A percentile compares a stretch with the other conserved stretches of the same genome.
phyloP scores from a whole-genome alignment of 2,888 invertebrate species.

The Cataglyphis albicans region DNA sequence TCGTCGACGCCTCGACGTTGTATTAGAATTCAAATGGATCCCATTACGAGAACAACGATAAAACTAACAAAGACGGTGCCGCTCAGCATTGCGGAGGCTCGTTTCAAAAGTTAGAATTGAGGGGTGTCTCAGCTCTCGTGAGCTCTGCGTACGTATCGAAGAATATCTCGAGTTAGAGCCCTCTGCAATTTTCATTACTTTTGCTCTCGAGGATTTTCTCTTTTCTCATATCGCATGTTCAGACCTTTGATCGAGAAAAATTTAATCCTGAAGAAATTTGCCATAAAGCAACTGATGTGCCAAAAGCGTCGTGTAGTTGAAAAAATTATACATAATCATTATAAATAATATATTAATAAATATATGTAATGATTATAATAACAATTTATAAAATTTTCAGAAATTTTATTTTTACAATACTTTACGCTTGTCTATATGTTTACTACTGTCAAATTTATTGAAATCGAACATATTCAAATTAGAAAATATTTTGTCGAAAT shows the following conservation, averaged over 20 bases:
- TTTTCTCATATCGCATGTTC: slow-evolving; percentile 3
- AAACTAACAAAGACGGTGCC: slow-evolving; percentile 80
- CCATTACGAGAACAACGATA: slow-evolving; percentile 81
- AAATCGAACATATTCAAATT: background rate
- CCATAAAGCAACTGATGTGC: background rate
- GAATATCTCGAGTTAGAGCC: slow-evolving; percentile 31
- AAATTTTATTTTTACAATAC: background rate
- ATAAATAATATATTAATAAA: background rate
- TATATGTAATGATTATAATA: background rate
- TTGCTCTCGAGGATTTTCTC: slow-evolving; percentile 53
- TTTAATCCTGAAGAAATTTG: background rate
- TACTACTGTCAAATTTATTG: background rate
- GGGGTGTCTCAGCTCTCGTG: slow-evolving; percentile 64
- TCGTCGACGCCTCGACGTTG: slow-evolving; percentile 73
- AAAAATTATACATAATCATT: background rate
- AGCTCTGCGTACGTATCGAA: slow-evolving; percentile 56
- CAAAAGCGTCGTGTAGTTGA: background rate
- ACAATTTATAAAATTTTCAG: background rate
- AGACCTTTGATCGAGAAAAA: slow-evolving; percentile 20
- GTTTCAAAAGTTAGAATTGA: slow-evolving; percentile 81
- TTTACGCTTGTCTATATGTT: background rate
- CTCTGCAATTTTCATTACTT: slow-evolving; percentile 71
- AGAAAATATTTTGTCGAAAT: background rate
- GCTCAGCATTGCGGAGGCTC: slow-evolving; percentile 68
- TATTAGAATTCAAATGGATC: slow-evolving; percentile 81